phyloP scores from a whole-genome alignment of 2,113 vertebrate genomes.

The Poeciliopsis turrubarensis region DNA sequence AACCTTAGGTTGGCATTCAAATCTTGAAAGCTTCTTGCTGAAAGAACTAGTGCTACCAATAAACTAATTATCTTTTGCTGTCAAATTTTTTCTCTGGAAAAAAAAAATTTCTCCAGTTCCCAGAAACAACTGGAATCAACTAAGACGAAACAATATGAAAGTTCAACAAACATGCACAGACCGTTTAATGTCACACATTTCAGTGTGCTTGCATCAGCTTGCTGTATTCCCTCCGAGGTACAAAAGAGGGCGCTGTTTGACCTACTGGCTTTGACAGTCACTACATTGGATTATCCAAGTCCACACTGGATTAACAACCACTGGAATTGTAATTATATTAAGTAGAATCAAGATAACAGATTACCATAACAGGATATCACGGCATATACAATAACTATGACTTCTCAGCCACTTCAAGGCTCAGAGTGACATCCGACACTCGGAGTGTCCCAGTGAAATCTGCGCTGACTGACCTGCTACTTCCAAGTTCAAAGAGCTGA shows the following conservation, averaged over 20 bases:
- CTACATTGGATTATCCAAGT: background rate
- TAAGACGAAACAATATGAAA: background rate
- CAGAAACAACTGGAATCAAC: background rate
- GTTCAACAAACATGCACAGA: background rate
- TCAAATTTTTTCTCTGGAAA: background rate
- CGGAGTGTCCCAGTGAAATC: background rate
- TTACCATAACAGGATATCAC: background rate
- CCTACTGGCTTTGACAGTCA: background rate
- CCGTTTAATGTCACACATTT: conserved; percentile 39
- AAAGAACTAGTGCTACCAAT: too few relatives aligned
- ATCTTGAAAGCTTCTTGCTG: too few relatives aligned
- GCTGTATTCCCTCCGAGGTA: conserved; percentile 8
- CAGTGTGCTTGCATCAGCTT: conserved; percentile 80
- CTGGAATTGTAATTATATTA: background rate
- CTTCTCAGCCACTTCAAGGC: background rate
- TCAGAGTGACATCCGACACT: conserved; percentile 2
- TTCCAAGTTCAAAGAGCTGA: background rate
- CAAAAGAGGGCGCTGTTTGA: conserved; percentile 43
- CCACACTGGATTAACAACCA: background rate
- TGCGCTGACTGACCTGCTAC: background rate
- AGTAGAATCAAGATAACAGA: background rate
- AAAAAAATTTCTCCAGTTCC: background rate
- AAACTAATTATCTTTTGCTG: background rate
- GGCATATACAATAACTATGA: background rate
- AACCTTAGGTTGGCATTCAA: too few relatives aligned